Percentiles rank a stretch among this genome's conserved stretches.
These are phyloP conservation scores for Leptinotarsa undecemlineata DNA, from an alignment of 1,140 invertebrate genomes.

Conservation along the genomic window DNA sequence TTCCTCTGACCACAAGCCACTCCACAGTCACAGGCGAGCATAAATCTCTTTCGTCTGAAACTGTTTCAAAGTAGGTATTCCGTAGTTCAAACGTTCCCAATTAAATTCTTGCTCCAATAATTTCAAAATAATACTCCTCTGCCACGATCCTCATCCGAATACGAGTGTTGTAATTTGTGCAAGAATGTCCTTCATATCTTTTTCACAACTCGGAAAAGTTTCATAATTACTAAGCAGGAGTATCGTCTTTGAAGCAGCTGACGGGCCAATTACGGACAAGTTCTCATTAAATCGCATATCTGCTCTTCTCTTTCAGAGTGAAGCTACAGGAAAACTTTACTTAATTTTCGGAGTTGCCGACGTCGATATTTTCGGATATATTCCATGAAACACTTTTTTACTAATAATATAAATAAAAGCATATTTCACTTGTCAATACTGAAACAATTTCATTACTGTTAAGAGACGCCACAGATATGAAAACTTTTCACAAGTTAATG, in stretches of 20 bases:
- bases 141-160: not conserved
- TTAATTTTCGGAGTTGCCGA: constrained; percentile 1
- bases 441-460: too few species aligned
- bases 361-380: not conserved
- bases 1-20: too few species aligned
- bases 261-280: constrained; percentile 23
- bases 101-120: constrained; percentile 15
- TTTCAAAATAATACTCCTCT: not conserved
- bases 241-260: constrained; percentile 28
- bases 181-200: not conserved
- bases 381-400: too few species aligned
- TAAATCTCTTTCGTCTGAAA: too few species aligned
- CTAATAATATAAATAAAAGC: too few species aligned
- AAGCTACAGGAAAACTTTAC: constrained; percentile 1
- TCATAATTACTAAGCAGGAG: constrained; percentile 26
- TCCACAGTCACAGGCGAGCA: too few species aligned
- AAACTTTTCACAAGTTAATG: too few species aligned
- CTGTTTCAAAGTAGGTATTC: too few species aligned
- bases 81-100: not conserved
- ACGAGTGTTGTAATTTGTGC: not conserved
- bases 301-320: constrained; percentile 9
- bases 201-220: constrained; percentile 17
- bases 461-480: too few species aligned
- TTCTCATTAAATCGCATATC: constrained; percentile 21
- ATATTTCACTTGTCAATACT: too few species aligned